A percentile compares a stretch with the other conserved stretches of the same genome.
Conservation (phyloP, 2,888 invertebrate species). For the Hirtodrosophila trivittata region DNA sequence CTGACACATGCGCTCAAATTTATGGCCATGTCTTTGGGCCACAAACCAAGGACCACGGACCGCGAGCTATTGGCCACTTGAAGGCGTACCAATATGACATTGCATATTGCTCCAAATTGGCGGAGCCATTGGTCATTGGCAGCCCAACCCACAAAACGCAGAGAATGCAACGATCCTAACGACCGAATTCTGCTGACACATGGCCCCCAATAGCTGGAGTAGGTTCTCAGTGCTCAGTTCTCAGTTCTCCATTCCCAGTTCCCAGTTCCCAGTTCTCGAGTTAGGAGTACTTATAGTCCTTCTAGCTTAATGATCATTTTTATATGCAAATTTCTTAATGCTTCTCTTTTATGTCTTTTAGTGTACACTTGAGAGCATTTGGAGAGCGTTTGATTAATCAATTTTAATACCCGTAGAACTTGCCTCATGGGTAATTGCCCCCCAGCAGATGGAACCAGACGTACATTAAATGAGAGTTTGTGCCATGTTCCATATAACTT, state of each 20-base stretch:
- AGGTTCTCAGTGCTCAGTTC: too few species aligned
- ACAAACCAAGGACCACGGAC: too few species aligned
- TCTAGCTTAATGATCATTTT: slow-evolving; percentile 8
- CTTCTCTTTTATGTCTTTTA: not conserved
- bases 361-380: too few species aligned
- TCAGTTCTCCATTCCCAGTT: too few species aligned
- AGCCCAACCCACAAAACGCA: not conserved
- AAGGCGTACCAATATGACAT: slow-evolving; percentile 44
- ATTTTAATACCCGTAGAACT: too few species aligned
- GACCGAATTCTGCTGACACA: slow-evolving; percentile 30
- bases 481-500: too few species aligned
- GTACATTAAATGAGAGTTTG: too few species aligned
- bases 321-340: slow-evolving; percentile 11
- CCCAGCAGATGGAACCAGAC: too few species aligned
- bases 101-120: slow-evolving; percentile 51
- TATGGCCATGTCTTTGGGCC: slow-evolving; percentile 51
- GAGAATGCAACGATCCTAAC: slow-evolving; percentile 16
- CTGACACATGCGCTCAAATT: slow-evolving; percentile 63
- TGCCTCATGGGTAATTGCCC: too few species aligned
- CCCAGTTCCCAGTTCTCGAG: too few species aligned
- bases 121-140: not conserved
- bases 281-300: too few species aligned
- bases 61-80: slow-evolving; percentile 1
- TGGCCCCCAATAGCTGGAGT: slow-evolving; percentile 1
- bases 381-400: too few species aligned